These are phyloP conservation scores for Automeris io DNA, from an alignment of 2,888 invertebrate species.

Conservation along the genomic window DNA sequence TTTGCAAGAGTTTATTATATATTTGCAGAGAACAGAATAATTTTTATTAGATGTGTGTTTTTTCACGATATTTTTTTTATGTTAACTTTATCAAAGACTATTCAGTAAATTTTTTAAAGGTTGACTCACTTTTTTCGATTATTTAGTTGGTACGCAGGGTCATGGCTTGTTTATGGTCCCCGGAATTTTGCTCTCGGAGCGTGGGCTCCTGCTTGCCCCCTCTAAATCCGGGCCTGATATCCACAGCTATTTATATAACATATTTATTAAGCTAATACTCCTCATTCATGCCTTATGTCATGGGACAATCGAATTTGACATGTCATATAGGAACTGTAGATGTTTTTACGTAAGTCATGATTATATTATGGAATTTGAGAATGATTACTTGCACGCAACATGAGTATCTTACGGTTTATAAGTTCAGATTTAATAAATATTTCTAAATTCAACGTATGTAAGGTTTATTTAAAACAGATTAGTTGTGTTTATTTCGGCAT, in stretches of 20 bases:
- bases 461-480: slow-evolving; percentile 23
- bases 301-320: neutral
- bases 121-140: too few relatives aligned
- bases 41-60: too few relatives aligned
- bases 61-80: neutral
- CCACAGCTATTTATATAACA: neutral
- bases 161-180: neutral
- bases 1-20: too few relatives aligned
- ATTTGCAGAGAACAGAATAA: too few relatives aligned
- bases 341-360: neutral
- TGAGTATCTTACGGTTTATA: slow-evolving; percentile 19
- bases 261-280: neutral
- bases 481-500: slow-evolving; percentile 1
- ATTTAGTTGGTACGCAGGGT: neutral
- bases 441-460: slow-evolving; percentile 6
- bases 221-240: neutral
- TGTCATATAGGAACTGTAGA: neutral
- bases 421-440: slow-evolving; percentile 20
- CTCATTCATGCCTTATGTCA: slow-evolving; percentile 1
- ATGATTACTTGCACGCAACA: slow-evolving; percentile 31
- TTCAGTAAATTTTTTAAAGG: neutral
- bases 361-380: neutral
- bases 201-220: neutral
- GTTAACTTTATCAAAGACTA: neutral
- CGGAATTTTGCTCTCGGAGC: neutral